phyloP scores from a whole-genome alignment of 2,888 invertebrate genomes.

The Invenusta paracnida region DNA sequence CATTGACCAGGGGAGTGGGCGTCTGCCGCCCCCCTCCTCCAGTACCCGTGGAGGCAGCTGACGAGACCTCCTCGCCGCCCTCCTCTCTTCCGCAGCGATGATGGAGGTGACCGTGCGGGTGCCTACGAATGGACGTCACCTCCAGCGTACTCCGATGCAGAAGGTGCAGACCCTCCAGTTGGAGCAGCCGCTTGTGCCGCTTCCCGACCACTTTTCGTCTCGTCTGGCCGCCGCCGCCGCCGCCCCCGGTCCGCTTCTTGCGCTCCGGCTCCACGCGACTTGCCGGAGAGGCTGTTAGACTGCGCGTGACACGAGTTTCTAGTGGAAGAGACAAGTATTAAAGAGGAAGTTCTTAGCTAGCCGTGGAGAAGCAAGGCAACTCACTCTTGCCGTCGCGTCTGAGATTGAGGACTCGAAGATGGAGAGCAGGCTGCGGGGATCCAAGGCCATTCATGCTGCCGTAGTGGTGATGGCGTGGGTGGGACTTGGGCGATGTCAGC shows the following conservation, averaged over 20 bases:
- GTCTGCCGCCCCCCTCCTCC: neutral
- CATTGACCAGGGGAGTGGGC: neutral
- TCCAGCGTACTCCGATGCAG: constrained; percentile 6
- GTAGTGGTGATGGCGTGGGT: neutral
- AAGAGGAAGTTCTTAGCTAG: neutral
- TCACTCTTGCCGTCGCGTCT: neutral
- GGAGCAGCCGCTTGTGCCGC: neutral
- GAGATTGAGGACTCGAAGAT: neutral
- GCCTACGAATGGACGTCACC: too few relatives aligned
- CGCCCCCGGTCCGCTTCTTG: neutral
- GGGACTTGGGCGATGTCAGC: neutral
- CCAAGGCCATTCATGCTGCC: neutral
- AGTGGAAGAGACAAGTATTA: neutral
- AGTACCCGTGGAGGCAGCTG: neutral
- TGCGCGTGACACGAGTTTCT: neutral
- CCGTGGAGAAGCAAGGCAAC: too few relatives aligned
- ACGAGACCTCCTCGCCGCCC: neutral
- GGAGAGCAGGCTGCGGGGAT: neutral
- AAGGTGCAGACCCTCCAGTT: constrained; percentile 1
- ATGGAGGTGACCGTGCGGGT: too few relatives aligned
- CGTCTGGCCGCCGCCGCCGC: neutral
- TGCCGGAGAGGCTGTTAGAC: neutral
- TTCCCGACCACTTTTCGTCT: neutral
- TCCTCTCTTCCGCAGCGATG: neutral
- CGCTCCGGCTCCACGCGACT: too few relatives aligned